These are phyloP conservation scores for Acleris laterana DNA, from an alignment of 2,888 invertebrate species.

Conservation along the genomic window DNA sequence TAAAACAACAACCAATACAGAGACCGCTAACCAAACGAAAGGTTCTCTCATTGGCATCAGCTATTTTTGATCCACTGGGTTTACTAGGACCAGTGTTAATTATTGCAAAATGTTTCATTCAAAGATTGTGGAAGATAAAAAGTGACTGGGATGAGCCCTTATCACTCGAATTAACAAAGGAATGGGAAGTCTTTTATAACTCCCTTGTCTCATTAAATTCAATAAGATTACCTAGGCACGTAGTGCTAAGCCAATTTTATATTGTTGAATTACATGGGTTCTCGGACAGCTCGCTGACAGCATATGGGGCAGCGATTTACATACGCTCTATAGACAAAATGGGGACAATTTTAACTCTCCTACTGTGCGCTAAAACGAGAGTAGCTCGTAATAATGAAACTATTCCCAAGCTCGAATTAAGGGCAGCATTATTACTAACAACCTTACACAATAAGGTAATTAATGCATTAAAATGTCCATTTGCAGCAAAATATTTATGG, in stretches of 20 bases:
- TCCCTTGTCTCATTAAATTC: neutral
- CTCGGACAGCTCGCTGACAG: conserved; percentile 8
- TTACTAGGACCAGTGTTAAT: no score
- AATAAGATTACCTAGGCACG: neutral
- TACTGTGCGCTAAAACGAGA: conserved; percentile 3
- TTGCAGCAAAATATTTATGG: conserved; percentile 2
- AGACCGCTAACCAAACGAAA: no score
- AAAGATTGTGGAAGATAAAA: no score
- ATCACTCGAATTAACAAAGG: no score
- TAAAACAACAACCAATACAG: no score
- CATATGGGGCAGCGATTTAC: neutral
- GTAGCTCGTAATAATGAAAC: conserved; percentile 5
- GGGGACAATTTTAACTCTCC: neutral
- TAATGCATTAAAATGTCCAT: conserved; percentile 5
- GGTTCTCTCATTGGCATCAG: no score
- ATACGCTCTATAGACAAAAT: conserved; percentile 1
- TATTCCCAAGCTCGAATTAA: conserved; percentile 4
- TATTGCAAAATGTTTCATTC: no score
- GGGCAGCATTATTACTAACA: neutral
- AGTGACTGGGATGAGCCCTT: no score
- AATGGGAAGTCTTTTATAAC: no score
- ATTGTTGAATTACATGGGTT: conserved; percentile 1
- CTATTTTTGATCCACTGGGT: no score
- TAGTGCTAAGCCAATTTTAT: neutral
- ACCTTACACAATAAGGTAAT: neutral